Conservation (phyloP, 2,888 invertebrate genomes). For the Hypolimnas misippus region DNA sequence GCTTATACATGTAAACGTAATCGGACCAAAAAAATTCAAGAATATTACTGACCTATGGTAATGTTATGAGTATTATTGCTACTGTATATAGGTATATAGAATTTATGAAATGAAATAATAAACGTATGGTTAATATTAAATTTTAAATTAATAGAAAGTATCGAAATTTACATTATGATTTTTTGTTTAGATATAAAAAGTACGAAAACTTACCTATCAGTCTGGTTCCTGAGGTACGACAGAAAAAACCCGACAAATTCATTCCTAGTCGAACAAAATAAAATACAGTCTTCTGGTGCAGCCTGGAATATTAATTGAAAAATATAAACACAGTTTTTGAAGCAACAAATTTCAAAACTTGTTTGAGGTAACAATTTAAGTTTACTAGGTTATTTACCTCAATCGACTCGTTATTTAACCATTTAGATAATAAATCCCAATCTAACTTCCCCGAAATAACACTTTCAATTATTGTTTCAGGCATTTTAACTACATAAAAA, state of each 20-base stretch:
- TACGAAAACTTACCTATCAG: slow-evolving; percentile 69
- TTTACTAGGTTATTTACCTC: slow-evolving; percentile 70
- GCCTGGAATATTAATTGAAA: slow-evolving; percentile 59
- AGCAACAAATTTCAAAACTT: too few species aligned
- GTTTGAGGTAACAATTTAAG: slow-evolving; percentile 28
- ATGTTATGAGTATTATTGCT: too few species aligned
- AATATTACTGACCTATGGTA: too few species aligned
- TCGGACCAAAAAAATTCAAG: too few species aligned
- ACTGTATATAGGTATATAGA: too few species aligned
- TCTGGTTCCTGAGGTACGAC: slow-evolving; percentile 81
- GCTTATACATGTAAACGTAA: too few species aligned
- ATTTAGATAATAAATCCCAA: slow-evolving; percentile 64
- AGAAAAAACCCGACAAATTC: slow-evolving; percentile 85
- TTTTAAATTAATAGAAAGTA: too few species aligned
- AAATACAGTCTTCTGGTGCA: slow-evolving; percentile 64
- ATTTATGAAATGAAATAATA: too few species aligned
- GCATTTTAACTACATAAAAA: slow-evolving; percentile 61
- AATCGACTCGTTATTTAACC: slow-evolving; percentile 70
- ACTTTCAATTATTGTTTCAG: slow-evolving; percentile 76
- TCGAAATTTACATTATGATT: too few species aligned
- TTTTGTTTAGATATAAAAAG: too few species aligned
- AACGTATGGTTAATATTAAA: too few species aligned
- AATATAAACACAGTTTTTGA: slow-evolving; percentile 39
- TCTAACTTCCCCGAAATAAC: slow-evolving; percentile 73
- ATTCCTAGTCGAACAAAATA: slow-evolving; percentile 66